These are phyloP conservation scores for Ectobius pallidus DNA, from an alignment of 2,888 invertebrate genomes.

Conservation along the genomic window DNA sequence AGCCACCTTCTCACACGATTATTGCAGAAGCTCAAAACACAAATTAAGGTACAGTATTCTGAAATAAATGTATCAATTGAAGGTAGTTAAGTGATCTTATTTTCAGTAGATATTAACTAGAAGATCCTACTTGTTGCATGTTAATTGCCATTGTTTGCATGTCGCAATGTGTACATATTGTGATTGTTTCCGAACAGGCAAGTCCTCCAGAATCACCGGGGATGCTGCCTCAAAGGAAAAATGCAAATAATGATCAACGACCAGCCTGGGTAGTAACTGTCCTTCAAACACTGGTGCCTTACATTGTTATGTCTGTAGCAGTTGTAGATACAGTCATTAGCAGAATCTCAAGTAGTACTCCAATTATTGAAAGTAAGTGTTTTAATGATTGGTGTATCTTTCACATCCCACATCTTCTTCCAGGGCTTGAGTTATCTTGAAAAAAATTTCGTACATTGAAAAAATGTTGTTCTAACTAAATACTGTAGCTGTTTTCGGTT, in stretches of 20 bases:
- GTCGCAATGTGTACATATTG: too few relatives aligned
- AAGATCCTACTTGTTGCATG: too few relatives aligned
- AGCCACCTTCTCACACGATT: constrained; percentile 58
- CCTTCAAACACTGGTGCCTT: constrained; percentile 54
- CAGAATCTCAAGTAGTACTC: constrained; percentile 48
- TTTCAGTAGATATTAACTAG: too few relatives aligned
- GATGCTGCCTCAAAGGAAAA: constrained; percentile 3
- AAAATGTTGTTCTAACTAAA: too few relatives aligned
- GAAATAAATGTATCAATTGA: too few relatives aligned
- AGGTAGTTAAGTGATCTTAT: too few relatives aligned
- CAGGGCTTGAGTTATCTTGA: too few relatives aligned
- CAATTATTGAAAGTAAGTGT: constrained; percentile 42
- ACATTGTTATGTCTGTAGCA: constrained; percentile 54
- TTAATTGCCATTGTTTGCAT: too few relatives aligned
- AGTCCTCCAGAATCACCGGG: constrained; percentile 26
- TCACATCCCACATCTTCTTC: not conserved
- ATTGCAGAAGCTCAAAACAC: constrained; percentile 46
- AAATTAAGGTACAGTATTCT: constrained; percentile 47
- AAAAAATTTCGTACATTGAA: too few relatives aligned
- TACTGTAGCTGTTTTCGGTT: not conserved
- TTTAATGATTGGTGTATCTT: not conserved
- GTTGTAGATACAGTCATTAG: constrained; percentile 50
- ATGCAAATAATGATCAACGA: constrained; percentile 22
- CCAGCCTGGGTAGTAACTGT: constrained; percentile 45
- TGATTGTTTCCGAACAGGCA: not conserved